Evolutionary conservation across 2,113 vertebrate species (phyloP).

Genomic region (Bubo bubo): DNA sequence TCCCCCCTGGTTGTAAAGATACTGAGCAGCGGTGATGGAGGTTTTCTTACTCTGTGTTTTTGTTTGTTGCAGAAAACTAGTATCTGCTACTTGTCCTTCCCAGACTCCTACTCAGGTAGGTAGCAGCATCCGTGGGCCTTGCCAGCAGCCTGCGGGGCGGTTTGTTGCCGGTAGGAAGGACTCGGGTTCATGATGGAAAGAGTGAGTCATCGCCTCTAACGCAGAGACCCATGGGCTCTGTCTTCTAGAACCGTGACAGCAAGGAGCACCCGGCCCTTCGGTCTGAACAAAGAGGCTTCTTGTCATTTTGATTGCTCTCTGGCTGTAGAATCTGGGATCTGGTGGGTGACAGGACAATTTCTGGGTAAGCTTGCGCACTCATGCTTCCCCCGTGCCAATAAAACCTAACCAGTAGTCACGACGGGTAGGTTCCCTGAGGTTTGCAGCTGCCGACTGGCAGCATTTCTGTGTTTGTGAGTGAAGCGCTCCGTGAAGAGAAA

Average conservation of each 20-base stretch:
- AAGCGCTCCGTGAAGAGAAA: not conserved
- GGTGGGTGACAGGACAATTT: not conserved
- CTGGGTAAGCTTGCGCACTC: not conserved
- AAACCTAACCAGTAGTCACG: fast-evolving
- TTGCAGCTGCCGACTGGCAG: not conserved
- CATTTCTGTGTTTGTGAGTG: not conserved
- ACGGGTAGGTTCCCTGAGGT: not conserved
- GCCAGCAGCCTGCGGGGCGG: not conserved
- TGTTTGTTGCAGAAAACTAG: constrained; percentile 86
- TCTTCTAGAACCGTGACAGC: not conserved
- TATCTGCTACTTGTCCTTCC: constrained; percentile 95
- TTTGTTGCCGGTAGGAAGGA: fast-evolving
- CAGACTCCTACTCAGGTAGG: constrained; percentile 96
- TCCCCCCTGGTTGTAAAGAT: not conserved
- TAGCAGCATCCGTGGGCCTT: fast-evolving
- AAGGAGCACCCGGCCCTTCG: not conserved
- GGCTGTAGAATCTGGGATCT: not conserved
- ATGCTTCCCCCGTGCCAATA: not conserved
- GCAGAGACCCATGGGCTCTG: not conserved
- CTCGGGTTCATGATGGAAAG: not conserved
- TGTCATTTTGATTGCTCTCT: not conserved
- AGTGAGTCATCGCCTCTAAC: not conserved
- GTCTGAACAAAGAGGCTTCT: not conserved
- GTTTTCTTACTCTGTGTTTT: not conserved
- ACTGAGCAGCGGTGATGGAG: fast-evolving